Evolutionary conservation across 1,140 invertebrate species (phyloP).

Genomic region (Trichonephila clavipes): DNA sequence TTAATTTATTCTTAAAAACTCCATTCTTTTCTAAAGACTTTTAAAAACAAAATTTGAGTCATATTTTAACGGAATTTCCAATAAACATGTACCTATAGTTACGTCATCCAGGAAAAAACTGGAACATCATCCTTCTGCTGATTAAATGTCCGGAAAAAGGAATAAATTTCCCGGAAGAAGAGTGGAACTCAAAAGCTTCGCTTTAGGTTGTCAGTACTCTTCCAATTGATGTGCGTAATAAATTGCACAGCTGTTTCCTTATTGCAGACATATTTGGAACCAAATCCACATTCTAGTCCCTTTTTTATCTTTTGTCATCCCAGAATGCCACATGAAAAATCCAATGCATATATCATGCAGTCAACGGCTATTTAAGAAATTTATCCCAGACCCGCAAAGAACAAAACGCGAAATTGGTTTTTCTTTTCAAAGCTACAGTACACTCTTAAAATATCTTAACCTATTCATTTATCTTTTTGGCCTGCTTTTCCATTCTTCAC

Average conservation of each 20-base stretch:
- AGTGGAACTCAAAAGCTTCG: neutral
- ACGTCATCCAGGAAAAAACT: constrained; percentile 5
- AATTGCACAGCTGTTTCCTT: constrained; percentile 52
- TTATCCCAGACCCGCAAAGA: constrained; percentile 14
- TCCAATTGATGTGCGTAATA: constrained; percentile 54
- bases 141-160: constrained; percentile 45
- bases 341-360: constrained; percentile 44
- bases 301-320: constrained; percentile 49
- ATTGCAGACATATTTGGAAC: constrained; percentile 33
- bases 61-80: neutral
- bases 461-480: constrained; percentile 25
- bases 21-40: neutral
- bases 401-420: constrained; percentile 29
- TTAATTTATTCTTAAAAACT: neutral
- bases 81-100: neutral
- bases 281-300: constrained; percentile 18
- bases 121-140: constrained; percentile 24
- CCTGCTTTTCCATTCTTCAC: neutral
- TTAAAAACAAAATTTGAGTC: neutral
- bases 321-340: constrained; percentile 30
- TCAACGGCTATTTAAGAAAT: constrained; percentile 43
- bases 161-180: neutral
- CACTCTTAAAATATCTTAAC: neutral
- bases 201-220: constrained; percentile 42
- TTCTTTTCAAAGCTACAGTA: neutral